Base-by-base conservation (phyloP, 2,113 vertebrate genomes). In the Hyla sarda region DNA sequence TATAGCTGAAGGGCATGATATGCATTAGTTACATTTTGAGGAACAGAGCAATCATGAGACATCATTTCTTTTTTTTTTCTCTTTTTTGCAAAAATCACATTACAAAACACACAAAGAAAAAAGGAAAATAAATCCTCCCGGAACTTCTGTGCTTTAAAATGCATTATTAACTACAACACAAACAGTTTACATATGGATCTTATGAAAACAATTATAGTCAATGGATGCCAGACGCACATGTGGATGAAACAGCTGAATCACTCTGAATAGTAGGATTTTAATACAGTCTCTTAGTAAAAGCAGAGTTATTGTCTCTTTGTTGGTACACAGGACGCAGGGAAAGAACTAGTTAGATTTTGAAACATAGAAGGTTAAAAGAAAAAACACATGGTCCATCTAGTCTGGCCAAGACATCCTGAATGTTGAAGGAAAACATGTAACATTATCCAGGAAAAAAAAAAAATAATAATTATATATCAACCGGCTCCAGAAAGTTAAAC, bases 171-270 rank as follows among this genome's bases (percentile, higher is more conserved):
- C 8, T 3, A 71, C 52, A 25, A 50, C 3, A 7, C 28, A 32
- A 60, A 30, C 10, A 21, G n/a, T 58, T 45, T 45, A 58, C 82
- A 84, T 47, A 28, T 75, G 69, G 82, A 21, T 14, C 25, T 60
- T 41, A 60, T 72, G 32, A 71, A 25, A 54, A 56, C 23, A 4
- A 62, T 47, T 25, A 16, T 45, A 1, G 19, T 10, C 14, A 34
- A 82, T 54, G 4, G 19, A 13, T 75, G 10, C 62, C 50, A 79
- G 84, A 37, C 75, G n/a, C 81, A 84, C 76, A 80, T 45, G 37
- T 84, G 84, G 62, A 1, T 37, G 30, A 79, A 80, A 86, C n/a
- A 10, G 84, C 84, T 80, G 84, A 86, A 65, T 85, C 84, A 80
- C 65, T 30, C 23, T 86, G 84, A 86, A 32, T 67, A 14, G 23